Evolutionary conservation across 2,113 vertebrate species (phyloP), one percentile per base, ranked within the genome.

Genomic region (Cephalopholis sonnerati): DNA sequence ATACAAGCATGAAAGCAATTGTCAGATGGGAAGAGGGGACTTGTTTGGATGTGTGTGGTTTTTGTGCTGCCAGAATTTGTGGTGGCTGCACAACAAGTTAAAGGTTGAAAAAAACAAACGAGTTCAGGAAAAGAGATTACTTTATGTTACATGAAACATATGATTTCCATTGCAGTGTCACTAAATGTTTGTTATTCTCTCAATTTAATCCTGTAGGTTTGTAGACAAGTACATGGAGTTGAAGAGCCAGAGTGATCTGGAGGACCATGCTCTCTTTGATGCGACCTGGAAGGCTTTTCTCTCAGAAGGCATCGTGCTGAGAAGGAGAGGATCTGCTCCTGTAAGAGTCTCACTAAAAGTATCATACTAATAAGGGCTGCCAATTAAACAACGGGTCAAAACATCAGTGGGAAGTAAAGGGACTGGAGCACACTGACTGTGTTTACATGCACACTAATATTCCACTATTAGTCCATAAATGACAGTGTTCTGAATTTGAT

Each of bases 221-320:
- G 95, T 99, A 1, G 96, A 98, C 72, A 97, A 97, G 78, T 97
- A 95, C 86, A 76, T 57, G 0, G 96, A 96, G 36, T 91, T 99
- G 53, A 89, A 97, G 87, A 94, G 92, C 59, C 83, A 80, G 2
- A 94, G 94, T 16, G 94, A 95, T 15, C 75, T 95, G n/a, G 94
- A 96, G 2, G 95, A 96, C 10, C 93, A 96, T 0, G 92, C 90
- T 2, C 72, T 99, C 69, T 97, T 98, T 91, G 95, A 97, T 74
- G 96, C 97, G 84, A 95, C 98, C 0, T 97, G 91, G 20, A 99
- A 96, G 85, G 96, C 95, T 6, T 95, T 99, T 57, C 93, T 99
- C 4, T 82, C 93, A 2, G 95, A 97, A 51, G 97, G 97, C 0
- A 1, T 98, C 9, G 0, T 95, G 67, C 88, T 99, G 51, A 95